Percentiles rank a stretch among this genome's conserved stretches.
These are phyloP conservation scores for Anagyrus pseudococci DNA, from an alignment of 2,888 invertebrate genomes.

Conservation along the genomic window DNA sequence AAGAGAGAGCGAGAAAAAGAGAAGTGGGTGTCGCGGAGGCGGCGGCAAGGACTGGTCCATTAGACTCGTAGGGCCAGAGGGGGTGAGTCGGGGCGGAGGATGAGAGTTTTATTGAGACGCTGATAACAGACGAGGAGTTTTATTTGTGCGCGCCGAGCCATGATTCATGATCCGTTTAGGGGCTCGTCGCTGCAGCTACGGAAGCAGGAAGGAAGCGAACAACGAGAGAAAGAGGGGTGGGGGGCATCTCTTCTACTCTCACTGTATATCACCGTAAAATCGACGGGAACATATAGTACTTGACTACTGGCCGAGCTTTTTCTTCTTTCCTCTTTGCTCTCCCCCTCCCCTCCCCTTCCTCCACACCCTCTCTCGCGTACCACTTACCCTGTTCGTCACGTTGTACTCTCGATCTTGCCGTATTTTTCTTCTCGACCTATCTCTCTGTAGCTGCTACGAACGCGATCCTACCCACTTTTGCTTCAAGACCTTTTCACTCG, in stretches of 20 bases:
- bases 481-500: not conserved
- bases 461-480: not conserved
- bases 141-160: conserved; percentile 42
- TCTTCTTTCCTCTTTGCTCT: no score
- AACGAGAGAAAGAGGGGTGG: conserved; percentile 7
- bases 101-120: conserved; percentile 49
- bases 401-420: not conserved
- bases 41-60: no score
- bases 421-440: conserved; percentile 1
- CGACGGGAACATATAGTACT: conserved; percentile 33
- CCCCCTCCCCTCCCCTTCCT: not conserved
- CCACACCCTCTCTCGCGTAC: no score
- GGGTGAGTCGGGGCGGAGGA: no score
- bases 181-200: no score
- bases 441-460: not conserved
- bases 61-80: no score
- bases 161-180: conserved; percentile 50
- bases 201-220: no score
- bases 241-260: conserved; percentile 25
- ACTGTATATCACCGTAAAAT: conserved; percentile 24
- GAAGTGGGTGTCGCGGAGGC: no score
- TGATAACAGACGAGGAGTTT: conserved; percentile 51
- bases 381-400: conserved; percentile 8
- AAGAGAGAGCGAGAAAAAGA: no score
- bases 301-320: no score